phyloP scores from a whole-genome alignment of 2,113 vertebrate species.

The Trachemys scripta region DNA sequence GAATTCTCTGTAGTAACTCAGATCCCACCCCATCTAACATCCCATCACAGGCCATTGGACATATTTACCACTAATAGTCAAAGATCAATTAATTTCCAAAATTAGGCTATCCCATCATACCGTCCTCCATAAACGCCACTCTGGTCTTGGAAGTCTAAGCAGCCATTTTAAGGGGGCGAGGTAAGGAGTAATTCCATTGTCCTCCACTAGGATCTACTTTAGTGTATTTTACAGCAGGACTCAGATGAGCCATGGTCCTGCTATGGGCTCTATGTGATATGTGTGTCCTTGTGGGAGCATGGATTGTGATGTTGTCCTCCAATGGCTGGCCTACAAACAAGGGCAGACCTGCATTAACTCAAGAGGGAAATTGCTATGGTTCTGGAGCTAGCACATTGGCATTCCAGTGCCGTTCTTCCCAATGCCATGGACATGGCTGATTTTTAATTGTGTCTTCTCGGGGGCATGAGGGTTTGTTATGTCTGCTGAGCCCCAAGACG shows the following conservation, averaged over 20 bases:
- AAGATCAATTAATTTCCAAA: too few species aligned
- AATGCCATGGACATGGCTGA: too few species aligned
- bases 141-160: background rate
- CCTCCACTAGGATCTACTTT: background rate
- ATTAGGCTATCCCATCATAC: too few species aligned
- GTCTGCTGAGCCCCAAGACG: background rate
- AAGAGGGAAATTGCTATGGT: background rate
- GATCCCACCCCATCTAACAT: too few species aligned
- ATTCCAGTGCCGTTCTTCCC: background rate
- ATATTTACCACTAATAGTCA: too few species aligned
- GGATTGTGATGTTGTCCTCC: background rate
- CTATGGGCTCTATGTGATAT: background rate
- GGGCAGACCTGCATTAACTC: background rate
- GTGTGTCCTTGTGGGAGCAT: background rate
- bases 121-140: background rate
- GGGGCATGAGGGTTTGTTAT: background rate
- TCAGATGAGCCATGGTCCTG: background rate
- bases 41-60: too few species aligned
- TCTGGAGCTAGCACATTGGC: background rate
- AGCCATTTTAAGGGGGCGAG: background rate
- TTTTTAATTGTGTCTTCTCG: background rate
- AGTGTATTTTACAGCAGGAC: background rate
- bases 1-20: too few species aligned
- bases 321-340: background rate
- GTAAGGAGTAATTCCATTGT: too few species aligned